A percentile compares a stretch with the other conserved stretches of the same genome.
Conservation (phyloP, 2,888 invertebrate genomes). For the Lasioglossum lativentre region DNA sequence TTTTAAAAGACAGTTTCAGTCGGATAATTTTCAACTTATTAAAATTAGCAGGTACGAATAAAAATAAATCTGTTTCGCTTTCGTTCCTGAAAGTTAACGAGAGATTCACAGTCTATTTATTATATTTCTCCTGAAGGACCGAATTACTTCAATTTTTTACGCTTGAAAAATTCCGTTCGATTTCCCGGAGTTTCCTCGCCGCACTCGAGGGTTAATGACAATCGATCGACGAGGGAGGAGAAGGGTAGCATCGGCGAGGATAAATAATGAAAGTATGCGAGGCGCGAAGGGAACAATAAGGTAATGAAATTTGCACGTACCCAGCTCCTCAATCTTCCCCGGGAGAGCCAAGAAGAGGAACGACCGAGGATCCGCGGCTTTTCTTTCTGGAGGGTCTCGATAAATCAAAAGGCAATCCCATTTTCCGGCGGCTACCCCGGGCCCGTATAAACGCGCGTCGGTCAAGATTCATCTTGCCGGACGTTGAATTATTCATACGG, state of each 20-base stretch:
- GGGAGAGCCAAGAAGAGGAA: not conserved
- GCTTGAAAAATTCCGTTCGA: not conserved
- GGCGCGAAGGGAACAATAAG: not conserved
- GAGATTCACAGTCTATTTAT: too few relatives aligned
- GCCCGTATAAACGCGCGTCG: conserved; percentile 21
- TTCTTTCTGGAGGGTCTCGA: conserved; percentile 33
- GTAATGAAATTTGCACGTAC: conserved; percentile 25
- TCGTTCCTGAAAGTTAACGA: too few relatives aligned
- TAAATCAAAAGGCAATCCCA: conserved; percentile 70
- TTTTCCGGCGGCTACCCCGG: conserved; percentile 49
- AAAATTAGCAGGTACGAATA: not conserved
- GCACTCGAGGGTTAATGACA: not conserved
- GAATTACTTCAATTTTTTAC: not conserved
- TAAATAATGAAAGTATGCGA: not conserved
- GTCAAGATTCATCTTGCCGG: conserved; percentile 61
- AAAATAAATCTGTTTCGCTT: too few relatives aligned
- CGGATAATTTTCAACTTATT: not conserved
- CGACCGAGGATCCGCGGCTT: conserved; percentile 16
- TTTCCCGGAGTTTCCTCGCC: not conserved
- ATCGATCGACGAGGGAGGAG: not conserved
- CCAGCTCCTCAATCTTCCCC: conserved; percentile 12
- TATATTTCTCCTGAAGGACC: not conserved
- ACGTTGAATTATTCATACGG: conserved; percentile 75
- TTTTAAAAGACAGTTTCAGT: not conserved
- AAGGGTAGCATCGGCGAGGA: not conserved